These are phyloP conservation scores for Cheirogaleus medius DNA, from an alignment of 2,113 vertebrate species.

Conservation along the genomic window DNA sequence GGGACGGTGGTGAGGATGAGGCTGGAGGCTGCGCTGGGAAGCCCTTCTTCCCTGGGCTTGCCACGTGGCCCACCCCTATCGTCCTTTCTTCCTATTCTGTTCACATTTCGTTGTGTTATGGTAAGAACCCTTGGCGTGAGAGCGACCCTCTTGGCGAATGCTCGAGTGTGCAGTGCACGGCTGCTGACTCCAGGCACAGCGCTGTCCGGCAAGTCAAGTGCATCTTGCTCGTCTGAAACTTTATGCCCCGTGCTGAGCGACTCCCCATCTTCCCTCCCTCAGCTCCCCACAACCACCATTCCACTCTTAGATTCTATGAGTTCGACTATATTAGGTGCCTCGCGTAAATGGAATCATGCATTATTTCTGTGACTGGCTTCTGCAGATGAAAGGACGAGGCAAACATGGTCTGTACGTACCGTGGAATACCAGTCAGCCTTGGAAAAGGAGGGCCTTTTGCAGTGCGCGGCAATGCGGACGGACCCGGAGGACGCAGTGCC, in stretches of 20 bases:
- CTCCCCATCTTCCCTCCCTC: too few species aligned
- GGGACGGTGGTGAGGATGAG: background rate
- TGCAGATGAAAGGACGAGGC: background rate
- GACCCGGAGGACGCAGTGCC: too few species aligned
- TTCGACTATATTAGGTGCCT: background rate
- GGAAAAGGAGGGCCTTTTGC: background rate
- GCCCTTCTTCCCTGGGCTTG: background rate
- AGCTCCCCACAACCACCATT: background rate
- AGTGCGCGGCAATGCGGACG: rapidly evolving
- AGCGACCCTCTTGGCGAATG: background rate
- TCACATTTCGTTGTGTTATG: background rate
- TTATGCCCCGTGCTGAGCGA: background rate
- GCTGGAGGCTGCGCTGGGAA: background rate
- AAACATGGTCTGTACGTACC: too few species aligned
- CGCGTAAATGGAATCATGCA: background rate
- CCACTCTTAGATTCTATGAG: background rate
- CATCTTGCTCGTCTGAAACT: background rate
- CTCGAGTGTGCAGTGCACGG: background rate
- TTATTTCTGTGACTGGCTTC: background rate
- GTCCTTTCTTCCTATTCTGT: background rate
- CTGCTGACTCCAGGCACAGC: background rate
- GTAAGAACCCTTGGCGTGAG: background rate
- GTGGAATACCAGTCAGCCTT: background rate
- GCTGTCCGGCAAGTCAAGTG: too few species aligned
- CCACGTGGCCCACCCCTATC: rapidly evolving